Base-by-base conservation (phyloP, 2,888 invertebrate species). In the Spilarctia lutea region DNA sequence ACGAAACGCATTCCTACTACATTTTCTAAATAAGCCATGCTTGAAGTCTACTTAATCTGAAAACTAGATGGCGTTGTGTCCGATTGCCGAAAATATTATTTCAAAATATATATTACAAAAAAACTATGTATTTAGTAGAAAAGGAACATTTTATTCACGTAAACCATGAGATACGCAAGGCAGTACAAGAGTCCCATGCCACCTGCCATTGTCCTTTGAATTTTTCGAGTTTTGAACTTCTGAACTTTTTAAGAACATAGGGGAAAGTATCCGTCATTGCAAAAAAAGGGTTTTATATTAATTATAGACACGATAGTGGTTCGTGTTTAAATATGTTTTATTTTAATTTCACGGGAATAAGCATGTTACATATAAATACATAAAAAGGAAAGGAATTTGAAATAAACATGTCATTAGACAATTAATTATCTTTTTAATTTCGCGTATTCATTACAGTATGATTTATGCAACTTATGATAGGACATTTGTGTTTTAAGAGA, bases 401-500 rank as follows among this genome's bases (percentile, higher is more conserved):
- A 48, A 33, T 20, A 68, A 30, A 68, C 48, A 30, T 24, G 48
- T 68, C 18, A n/a, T 27, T 3, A 0, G 48, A 66, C 52, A 33
- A 30, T 68, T 35, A n/a, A 42, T 67, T 42, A 67, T 24, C 18
- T 8, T 48, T 71, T 20, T 52, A 48, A 33, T 48, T 70, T 56
- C 63, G 63, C 63, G 20, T 45, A 27, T 42, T 27, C 6, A 42
- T 35, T 42, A 39, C 30, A 35, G 42, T 56, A 56, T 56, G 52
- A 11, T 65, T 33, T 71, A 65, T 70, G 65, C 39, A 69, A 69
- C 6, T 13, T 56, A 68, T 67, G 70, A 71, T 73, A 73, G 71
- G 72, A 65, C 30, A 70, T 73, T 71, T 73, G 74, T 79, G 66
- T 79, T 83, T 35, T 18, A 71, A 52, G 66, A 60, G 30, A 63